Percentiles rank a stretch among this genome's conserved stretches.
These are phyloP conservation scores for Hemicrepidius hirtus DNA, from an alignment of 2,888 invertebrate species.

Conservation along the genomic window DNA sequence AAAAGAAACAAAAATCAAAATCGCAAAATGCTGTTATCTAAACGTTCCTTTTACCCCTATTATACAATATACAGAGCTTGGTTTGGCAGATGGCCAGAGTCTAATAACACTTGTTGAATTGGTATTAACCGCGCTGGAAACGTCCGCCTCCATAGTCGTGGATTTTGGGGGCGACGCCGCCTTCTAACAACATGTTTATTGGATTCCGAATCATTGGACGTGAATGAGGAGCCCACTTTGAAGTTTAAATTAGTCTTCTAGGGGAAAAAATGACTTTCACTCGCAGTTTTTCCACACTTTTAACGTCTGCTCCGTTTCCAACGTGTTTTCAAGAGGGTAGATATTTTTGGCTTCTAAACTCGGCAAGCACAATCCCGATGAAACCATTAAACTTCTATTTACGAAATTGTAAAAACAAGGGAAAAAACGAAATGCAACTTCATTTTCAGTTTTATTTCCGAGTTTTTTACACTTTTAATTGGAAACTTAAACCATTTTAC, in stretches of 20 bases:
- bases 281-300: constrained; percentile 15
- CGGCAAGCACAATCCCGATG: background rate
- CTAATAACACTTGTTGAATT: constrained; percentile 61
- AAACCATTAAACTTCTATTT: background rate
- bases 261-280: constrained; percentile 31
- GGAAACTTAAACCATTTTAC: no score
- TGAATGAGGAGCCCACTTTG: constrained; percentile 65
- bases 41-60: constrained; percentile 11
- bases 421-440: no score
- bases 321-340: background rate
- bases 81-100: constrained; percentile 45
- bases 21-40: constrained; percentile 20
- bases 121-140: constrained; percentile 55
- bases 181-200: constrained; percentile 60
- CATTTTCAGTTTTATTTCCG: no score
- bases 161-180: constrained; percentile 36
- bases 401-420: background rate
- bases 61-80: constrained; percentile 3
- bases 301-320: background rate
- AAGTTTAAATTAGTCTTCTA: constrained; percentile 64
- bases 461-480: no score
- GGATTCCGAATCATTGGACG: constrained; percentile 67
- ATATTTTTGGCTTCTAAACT: background rate
- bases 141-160: constrained; percentile 39
- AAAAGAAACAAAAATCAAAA: constrained; percentile 32